Conservation (phyloP, 2,888 invertebrate genomes). For the Harpalus rufipes region DNA sequence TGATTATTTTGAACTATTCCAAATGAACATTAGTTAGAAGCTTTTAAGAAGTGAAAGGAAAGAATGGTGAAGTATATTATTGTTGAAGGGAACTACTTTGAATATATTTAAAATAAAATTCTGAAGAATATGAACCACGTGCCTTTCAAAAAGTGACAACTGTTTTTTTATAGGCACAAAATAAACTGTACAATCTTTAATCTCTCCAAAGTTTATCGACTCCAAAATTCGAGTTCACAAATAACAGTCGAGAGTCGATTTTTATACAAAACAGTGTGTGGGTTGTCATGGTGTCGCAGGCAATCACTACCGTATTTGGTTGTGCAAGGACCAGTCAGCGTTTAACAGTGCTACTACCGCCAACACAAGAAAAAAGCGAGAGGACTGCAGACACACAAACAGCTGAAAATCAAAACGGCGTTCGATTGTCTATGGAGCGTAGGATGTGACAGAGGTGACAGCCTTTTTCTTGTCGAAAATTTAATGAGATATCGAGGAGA, state of each 20-base stretch:
- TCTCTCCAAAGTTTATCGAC: slow-evolving; percentile 1
- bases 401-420: too few relatives aligned
- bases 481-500: not conserved
- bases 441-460: not conserved
- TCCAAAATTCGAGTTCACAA: not conserved
- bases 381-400: not conserved
- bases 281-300: slow-evolving; percentile 13
- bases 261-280: slow-evolving; percentile 27
- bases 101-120: too few relatives aligned
- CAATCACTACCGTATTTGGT: slow-evolving; percentile 35
- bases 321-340: slow-evolving; percentile 9
- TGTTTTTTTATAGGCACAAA: not conserved
- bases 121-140: too few relatives aligned
- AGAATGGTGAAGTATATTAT: too few relatives aligned
- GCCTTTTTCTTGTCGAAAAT: not conserved
- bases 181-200: not conserved
- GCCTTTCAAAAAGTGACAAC: too few relatives aligned
- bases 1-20: too few relatives aligned
- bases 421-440: not conserved
- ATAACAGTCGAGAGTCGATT: slow-evolving; percentile 8
- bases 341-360: slow-evolving; percentile 9
- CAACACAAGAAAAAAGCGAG: slow-evolving; percentile 11
- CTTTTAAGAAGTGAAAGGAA: too few relatives aligned
- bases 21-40: too few relatives aligned
- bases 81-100: too few relatives aligned